These are phyloP conservation scores for Micrastur ruficollis DNA, from an alignment of 2,797 vertebrate genomes.

Conservation along the genomic window DNA sequence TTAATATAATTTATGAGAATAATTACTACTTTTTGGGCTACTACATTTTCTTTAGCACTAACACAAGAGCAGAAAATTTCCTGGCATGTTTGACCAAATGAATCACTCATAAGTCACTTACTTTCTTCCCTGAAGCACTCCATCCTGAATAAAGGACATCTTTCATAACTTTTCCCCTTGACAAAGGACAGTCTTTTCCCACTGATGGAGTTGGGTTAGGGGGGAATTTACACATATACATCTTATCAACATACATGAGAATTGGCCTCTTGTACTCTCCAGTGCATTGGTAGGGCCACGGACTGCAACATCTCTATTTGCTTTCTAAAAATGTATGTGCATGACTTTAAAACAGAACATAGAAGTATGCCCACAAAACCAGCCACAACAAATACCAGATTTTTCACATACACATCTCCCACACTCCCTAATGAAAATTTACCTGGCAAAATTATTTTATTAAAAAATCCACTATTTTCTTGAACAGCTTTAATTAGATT, in stretches of 20 bases:
- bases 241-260: constrained; percentile 23
- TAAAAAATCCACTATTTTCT: not conserved
- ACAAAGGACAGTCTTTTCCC: constrained; percentile 53
- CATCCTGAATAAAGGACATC: constrained; percentile 48
- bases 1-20: not conserved
- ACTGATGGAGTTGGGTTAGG: not conserved
- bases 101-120: constrained; percentile 32
- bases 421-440: constrained; percentile 11
- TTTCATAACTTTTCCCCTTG: constrained; percentile 58
- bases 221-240: not conserved
- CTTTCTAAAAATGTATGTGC: not conserved
- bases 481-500: not conserved
- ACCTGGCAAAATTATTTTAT: not conserved
- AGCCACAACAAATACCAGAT: not conserved
- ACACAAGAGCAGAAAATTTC: constrained; percentile 43
- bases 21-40: not conserved
- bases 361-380: not conserved
- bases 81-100: constrained; percentile 22
- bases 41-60: not conserved
- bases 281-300: not conserved
- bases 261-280: not conserved
- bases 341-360: constrained; percentile 3
- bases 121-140: constrained; percentile 49
- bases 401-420: not conserved
- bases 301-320: not conserved